These are phyloP conservation scores for Arion vulgaris DNA, from an alignment of 1,140 invertebrate genomes.

Conservation along the genomic window DNA sequence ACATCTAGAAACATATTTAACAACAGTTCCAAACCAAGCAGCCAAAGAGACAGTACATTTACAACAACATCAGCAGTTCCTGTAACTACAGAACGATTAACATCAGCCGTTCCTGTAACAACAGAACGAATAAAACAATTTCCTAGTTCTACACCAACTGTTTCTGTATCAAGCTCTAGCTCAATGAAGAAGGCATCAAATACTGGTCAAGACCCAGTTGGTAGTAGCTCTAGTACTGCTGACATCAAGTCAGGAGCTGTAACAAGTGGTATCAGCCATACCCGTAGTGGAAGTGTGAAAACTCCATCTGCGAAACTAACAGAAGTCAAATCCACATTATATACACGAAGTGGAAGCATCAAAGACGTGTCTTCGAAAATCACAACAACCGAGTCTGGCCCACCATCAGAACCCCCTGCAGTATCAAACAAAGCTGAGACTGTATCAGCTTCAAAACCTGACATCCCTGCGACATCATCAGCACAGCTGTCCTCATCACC, in stretches of 20 bases:
- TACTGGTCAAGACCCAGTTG: background rate
- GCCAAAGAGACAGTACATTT: background rate
- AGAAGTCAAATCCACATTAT: background rate
- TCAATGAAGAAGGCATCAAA: background rate
- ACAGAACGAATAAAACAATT: background rate
- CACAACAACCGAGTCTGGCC: background rate
- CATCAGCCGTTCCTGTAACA: background rate
- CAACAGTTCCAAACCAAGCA: background rate
- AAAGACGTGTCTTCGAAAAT: background rate
- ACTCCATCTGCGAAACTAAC: constrained; percentile 27
- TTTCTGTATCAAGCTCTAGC: background rate
- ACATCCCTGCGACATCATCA: constrained; percentile 5
- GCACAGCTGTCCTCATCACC: background rate
- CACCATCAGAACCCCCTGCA: background rate
- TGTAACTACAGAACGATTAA: background rate
- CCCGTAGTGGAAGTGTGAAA: constrained; percentile 33
- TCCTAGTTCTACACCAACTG: background rate
- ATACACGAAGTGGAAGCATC: constrained; percentile 16
- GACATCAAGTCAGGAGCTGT: background rate
- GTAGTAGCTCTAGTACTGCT: background rate
- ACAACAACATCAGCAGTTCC: background rate
- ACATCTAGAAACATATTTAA: background rate
- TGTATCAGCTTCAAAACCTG: background rate
- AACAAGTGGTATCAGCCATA: background rate
- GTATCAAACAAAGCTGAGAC: background rate